Base-by-base conservation (phyloP, 2,797 vertebrate genomes). In the Muscicapa striata region DNA sequence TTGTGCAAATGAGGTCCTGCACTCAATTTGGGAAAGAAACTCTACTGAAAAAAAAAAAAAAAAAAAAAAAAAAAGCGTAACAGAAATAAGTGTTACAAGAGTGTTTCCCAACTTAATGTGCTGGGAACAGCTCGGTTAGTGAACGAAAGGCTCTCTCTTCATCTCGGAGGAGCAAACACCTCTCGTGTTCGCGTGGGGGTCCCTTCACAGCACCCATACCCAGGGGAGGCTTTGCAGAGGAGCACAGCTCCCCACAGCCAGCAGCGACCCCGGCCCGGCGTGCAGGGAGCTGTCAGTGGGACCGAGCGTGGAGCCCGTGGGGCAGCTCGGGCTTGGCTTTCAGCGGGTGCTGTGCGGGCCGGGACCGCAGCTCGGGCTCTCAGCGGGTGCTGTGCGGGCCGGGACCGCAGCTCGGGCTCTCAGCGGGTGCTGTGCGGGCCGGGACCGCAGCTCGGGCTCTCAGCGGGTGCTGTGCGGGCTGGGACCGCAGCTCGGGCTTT, bases 231-330 rank as follows among this genome's bases (percentile, higher is more conserved):
- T 51, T 51, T 79, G 70, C 67, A 54, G 63, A n/a, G 52, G 74
- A 2, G 1, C n/a, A 4, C 49, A 55, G 43, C 83, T 91, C 24
- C 32, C 24, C 16, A 1, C 54, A 45, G 67, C 75, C 78, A 23
- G 1, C 26, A 27, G 5, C 0, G 0, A 9, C 17, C 2, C 5
- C 30, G 26, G 55, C 18, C 24, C 21, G 46, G 30, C 3, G 1
- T 32, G 55, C 52, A 0, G 4, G 61, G 34, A 51, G 57, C 68
- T 62, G 59, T 38, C 34, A 3, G 38, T 3, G 41, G 46, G 15
- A 3, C n/a, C 41, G 4, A 0, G 0, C 1, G 0, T 1, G 32
- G 48, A 13, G 8, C 59, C 24, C 1, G 20, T 40, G 70, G 45
- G 20, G 43, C 43, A 19, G 19, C 10, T 18, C 43, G 19, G 43